phyloP scores from a whole-genome alignment of 2,888 invertebrate species.

The Blera fallax region DNA sequence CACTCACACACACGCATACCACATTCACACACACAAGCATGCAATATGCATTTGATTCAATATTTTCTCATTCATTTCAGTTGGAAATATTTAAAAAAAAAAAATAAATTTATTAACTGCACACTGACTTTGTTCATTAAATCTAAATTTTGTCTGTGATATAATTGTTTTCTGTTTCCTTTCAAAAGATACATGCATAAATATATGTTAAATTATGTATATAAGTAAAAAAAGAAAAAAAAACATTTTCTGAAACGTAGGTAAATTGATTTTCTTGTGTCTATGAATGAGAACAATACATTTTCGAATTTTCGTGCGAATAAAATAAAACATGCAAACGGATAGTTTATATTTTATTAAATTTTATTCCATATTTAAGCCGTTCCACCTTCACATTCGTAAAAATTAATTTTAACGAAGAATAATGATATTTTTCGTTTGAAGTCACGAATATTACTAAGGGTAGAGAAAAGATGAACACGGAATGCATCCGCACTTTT shows the following conservation, averaged over 20 bases:
- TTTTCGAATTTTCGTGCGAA: background rate
- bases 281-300: slow-evolving; percentile 4
- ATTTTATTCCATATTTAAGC: background rate
- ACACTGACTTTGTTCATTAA: slow-evolving; percentile 28
- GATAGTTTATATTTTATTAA: background rate
- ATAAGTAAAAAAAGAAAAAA: background rate
- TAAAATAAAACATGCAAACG: no score
- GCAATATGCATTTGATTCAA: slow-evolving; percentile 32
- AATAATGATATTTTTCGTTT: slow-evolving; percentile 56
- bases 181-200: background rate
- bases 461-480: slow-evolving; percentile 72
- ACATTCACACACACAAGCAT: slow-evolving; percentile 1
- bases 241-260: background rate
- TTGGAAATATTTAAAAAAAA: slow-evolving; percentile 2
- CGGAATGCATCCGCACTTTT: slow-evolving; percentile 70
- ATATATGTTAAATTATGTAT: background rate
- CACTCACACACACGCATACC: slow-evolving; percentile 36
- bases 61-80: background rate
- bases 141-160: slow-evolving; percentile 1
- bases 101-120: slow-evolving; percentile 2
- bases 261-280: background rate
- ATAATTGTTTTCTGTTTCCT: background rate
- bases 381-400: slow-evolving; percentile 3
- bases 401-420: slow-evolving; percentile 3
- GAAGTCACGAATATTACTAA: slow-evolving; percentile 72